Evolutionary conservation across 2,113 vertebrate species (phyloP).

Genomic region (Crotalus horridus): DNA sequence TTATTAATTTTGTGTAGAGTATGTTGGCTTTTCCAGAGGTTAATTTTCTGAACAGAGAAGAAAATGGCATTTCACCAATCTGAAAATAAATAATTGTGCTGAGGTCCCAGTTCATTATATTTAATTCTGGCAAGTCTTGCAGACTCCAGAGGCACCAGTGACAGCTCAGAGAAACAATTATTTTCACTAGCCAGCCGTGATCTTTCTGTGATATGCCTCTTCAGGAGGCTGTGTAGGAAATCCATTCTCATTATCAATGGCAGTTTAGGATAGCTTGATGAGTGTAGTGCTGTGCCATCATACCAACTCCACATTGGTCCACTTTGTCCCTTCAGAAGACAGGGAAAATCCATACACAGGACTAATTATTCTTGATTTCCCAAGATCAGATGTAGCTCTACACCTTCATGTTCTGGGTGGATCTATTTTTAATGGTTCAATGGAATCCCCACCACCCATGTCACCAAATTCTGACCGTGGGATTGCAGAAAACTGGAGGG

Average conservation of each 20-base stretch:
- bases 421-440: not conserved
- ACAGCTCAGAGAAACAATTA: constrained; percentile 46
- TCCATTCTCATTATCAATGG: constrained; percentile 31
- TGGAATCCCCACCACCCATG: not conserved
- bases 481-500: not conserved
- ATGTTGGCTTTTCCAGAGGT: constrained; percentile 62
- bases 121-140: constrained; percentile 52
- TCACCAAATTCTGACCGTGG: not conserved
- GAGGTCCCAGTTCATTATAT: constrained; percentile 65
- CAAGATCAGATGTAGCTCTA: not conserved
- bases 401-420: not conserved
- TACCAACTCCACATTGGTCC: not conserved
- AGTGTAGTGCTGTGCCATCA: not conserved
- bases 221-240: not conserved
- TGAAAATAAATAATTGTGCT: constrained; percentile 63
- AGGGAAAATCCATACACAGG: not conserved
- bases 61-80: constrained; percentile 66
- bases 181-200: constrained; percentile 37
- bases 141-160: constrained; percentile 37
- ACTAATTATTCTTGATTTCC: not conserved
- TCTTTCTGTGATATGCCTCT: not conserved
- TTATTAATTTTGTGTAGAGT: constrained; percentile 71
- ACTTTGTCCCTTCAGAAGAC: not conserved
- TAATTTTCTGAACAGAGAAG: constrained; percentile 65
- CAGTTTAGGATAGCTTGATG: not conserved